These are phyloP conservation scores for Hucho hucho DNA, from an alignment of 2,113 vertebrate genomes.

Conservation along the genomic window DNA sequence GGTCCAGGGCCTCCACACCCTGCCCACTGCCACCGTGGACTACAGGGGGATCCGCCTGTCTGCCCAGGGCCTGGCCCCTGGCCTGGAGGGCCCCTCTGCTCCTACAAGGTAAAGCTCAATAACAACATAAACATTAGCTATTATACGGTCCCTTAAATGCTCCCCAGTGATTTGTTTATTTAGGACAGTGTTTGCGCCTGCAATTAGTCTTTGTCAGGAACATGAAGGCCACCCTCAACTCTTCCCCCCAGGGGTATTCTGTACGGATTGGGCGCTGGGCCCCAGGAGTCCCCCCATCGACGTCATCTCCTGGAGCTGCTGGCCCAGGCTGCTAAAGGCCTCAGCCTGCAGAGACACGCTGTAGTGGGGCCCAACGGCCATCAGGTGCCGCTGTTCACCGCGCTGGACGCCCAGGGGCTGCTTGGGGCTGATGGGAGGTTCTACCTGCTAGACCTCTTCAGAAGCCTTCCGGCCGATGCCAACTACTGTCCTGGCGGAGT, in stretches of 20 bases:
- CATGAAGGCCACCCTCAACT: no score
- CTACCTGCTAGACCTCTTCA: conserved; percentile 79
- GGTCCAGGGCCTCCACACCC: conserved; percentile 70
- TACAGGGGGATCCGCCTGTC: conserved; percentile 79
- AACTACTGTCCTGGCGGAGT: conserved; percentile 60
- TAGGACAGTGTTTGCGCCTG: no score
- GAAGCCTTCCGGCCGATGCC: conserved; percentile 74
- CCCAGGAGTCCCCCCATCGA: conserved; percentile 68
- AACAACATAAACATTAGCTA: no score
- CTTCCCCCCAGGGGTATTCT: conserved; percentile 63
- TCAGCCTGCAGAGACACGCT: conserved; percentile 70
- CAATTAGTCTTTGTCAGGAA: no score
- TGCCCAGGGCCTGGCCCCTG: conserved; percentile 79
- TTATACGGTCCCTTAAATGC: no score
- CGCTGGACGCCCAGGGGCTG: conserved; percentile 76
- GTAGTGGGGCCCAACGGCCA: conserved; percentile 63
- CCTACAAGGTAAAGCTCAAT: conserved; percentile 46
- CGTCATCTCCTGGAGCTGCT: conserved; percentile 68
- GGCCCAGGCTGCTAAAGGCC: conserved; percentile 70
- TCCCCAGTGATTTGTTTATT: no score
- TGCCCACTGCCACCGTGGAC: conserved; percentile 79
- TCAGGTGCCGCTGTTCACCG: conserved; percentile 73
- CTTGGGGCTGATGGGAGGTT: conserved; percentile 78
- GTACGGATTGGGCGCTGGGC: conserved; percentile 72
- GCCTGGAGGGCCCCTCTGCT: conserved; percentile 62